Conservation (phyloP, 2,888 invertebrate genomes). For the Drosophila fungiperda region DNA sequence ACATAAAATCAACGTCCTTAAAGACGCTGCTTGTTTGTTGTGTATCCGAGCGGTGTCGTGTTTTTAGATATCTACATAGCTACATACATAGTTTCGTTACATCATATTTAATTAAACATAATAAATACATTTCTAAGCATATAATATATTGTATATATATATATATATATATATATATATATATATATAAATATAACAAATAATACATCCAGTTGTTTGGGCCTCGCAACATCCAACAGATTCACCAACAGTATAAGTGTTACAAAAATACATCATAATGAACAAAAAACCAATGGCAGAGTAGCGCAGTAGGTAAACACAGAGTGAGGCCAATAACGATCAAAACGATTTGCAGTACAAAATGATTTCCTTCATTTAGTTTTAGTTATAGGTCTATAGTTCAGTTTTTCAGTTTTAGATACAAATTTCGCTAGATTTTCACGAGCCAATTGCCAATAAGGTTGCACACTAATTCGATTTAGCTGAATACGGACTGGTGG, state of each 20-base stretch:
- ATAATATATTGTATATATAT: constrained; percentile 61
- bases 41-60: constrained; percentile 34
- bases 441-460: constrained; percentile 29
- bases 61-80: constrained; percentile 71
- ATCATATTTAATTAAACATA: constrained; percentile 70
- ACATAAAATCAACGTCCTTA: constrained; percentile 70
- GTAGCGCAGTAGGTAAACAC: constrained; percentile 30
- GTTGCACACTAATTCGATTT: constrained; percentile 73
- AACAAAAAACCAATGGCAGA: constrained; percentile 53
- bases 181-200: constrained; percentile 72
- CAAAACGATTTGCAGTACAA: constrained; percentile 26
- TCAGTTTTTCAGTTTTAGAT: constrained; percentile 8
- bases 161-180: constrained; percentile 52
- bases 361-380: constrained; percentile 28
- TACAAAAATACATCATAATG: constrained; percentile 72
- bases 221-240: constrained; percentile 36
- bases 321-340: constrained; percentile 34
- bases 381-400: constrained; percentile 12
- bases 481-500: constrained; percentile 84
- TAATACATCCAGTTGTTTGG: constrained; percentile 65
- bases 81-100: constrained; percentile 66
- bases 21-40: constrained; percentile 28
- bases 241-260: constrained; percentile 66
- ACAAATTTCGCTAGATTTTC: constrained; percentile 56
- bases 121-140: constrained; percentile 71